These are phyloP conservation scores for Pollenia griseotomentosa DNA, from an alignment of 2,888 invertebrate species.

Conservation along the genomic window DNA sequence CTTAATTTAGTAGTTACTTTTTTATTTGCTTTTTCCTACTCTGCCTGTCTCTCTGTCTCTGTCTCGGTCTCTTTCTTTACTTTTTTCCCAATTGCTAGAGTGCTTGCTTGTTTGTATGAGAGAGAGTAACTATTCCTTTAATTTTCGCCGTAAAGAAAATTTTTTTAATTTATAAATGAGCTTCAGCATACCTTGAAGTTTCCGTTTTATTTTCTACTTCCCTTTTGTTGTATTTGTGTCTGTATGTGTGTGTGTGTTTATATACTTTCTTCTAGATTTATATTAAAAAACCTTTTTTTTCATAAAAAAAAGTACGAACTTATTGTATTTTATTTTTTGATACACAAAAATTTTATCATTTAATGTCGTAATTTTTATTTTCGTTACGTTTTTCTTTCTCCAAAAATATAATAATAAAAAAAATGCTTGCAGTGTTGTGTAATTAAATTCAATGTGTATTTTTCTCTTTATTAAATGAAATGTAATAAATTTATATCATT, in stretches of 20 bases:
- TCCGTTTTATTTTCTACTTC: slow-evolving; percentile 45
- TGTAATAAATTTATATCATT: slow-evolving; percentile 59
- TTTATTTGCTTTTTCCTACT: slow-evolving; percentile 41
- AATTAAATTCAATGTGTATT: slow-evolving; percentile 65
- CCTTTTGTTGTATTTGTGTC: slow-evolving; percentile 27
- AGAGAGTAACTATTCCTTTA: slow-evolving; percentile 58
- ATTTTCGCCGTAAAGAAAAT: slow-evolving; percentile 68
- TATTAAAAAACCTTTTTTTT: slow-evolving; percentile 21
- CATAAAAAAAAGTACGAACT: neutral
- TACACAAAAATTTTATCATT: slow-evolving; percentile 57
- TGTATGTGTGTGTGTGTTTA: slow-evolving; percentile 6
- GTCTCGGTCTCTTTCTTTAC: slow-evolving; percentile 2
- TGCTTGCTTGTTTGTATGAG: slow-evolving; percentile 63
- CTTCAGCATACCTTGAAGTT: slow-evolving; percentile 67
- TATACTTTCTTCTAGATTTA: slow-evolving; percentile 36
- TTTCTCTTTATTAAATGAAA: slow-evolving; percentile 49
- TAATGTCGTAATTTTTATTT: slow-evolving; percentile 51
- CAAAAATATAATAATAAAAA: neutral
- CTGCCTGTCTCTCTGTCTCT: slow-evolving; percentile 60
- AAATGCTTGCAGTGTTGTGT: slow-evolving; percentile 57
- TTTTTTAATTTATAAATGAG: slow-evolving; percentile 68
- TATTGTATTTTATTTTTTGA: slow-evolving; percentile 56
- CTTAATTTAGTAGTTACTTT: slow-evolving; percentile 68
- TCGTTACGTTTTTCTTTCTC: neutral
- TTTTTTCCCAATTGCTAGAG: slow-evolving; percentile 31